phyloP scores from a whole-genome alignment of 2,797 vertebrate species.

The Argentina silus region DNA sequence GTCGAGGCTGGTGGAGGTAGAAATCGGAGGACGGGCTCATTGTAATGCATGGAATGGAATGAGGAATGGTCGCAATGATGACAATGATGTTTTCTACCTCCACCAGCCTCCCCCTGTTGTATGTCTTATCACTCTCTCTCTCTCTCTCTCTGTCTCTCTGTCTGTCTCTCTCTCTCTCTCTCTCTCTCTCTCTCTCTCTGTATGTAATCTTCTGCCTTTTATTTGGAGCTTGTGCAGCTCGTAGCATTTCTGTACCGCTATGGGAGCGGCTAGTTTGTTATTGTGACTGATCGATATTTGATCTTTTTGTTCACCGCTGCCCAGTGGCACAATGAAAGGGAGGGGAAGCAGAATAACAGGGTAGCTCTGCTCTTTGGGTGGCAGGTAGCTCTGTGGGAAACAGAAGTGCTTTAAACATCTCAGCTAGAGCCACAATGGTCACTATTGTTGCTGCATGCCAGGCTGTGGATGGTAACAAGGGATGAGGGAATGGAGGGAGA shows the following conservation, averaged over 20 bases:
- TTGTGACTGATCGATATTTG: constrained; percentile 69
- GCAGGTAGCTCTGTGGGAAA: constrained; percentile 25
- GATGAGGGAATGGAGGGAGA: constrained; percentile 26
- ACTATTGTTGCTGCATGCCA: too few relatives aligned
- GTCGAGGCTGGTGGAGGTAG: too few relatives aligned
- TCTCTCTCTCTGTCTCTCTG: constrained; percentile 7
- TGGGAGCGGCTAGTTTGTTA: constrained; percentile 59
- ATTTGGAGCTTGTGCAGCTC: constrained; percentile 36
- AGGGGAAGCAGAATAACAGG: constrained; percentile 42
- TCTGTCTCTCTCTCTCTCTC: constrained; percentile 10
- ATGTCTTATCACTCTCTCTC: too few relatives aligned
- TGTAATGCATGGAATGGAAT: too few relatives aligned
- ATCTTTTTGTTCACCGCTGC: constrained; percentile 62
- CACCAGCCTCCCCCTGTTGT: too few relatives aligned
- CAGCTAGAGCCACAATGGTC: constrained; percentile 37
- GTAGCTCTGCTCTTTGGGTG: constrained; percentile 20
- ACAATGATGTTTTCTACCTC: too few relatives aligned
- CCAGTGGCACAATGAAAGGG: constrained; percentile 48
- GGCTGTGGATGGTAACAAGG: too few relatives aligned
- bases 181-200: too few relatives aligned
- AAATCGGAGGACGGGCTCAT: too few relatives aligned
- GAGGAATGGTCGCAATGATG: too few relatives aligned
- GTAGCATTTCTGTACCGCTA: constrained; percentile 49
- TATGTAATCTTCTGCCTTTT: constrained; percentile 23
- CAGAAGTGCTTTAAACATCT: constrained; percentile 56